phyloP scores from a whole-genome alignment of 2,888 invertebrate species.

The Disparrhopalites patrizii region DNA sequence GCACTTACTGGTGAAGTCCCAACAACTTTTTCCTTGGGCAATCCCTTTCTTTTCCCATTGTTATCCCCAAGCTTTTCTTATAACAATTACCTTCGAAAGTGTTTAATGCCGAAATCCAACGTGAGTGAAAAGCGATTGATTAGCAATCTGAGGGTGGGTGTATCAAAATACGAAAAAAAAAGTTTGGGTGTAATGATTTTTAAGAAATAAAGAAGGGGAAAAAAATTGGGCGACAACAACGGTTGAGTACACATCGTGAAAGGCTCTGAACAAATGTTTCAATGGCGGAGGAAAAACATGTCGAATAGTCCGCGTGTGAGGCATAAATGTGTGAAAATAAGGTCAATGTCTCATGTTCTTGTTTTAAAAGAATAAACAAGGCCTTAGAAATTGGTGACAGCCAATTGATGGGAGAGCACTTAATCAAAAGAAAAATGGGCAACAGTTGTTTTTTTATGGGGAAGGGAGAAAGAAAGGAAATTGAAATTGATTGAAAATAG shows the following conservation, averaged over 20 bases:
- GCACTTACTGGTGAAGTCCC: too few relatives aligned
- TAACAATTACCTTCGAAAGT: too few relatives aligned
- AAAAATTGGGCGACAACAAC: slow-evolving; percentile 15
- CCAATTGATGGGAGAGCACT: neutral
- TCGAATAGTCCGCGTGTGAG: neutral
- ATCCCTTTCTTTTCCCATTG: too few relatives aligned
- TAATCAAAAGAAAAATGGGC: too few relatives aligned
- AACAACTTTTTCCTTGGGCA: too few relatives aligned
- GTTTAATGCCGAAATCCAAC: too few relatives aligned
- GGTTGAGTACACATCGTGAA: neutral
- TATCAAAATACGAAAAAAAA: too few relatives aligned
- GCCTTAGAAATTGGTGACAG: neutral
- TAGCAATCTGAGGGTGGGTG: too few relatives aligned
- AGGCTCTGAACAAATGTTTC: neutral
- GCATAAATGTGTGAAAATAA: slow-evolving; percentile 2
- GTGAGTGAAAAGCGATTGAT: too few relatives aligned
- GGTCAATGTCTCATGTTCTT: slow-evolving; percentile 4
- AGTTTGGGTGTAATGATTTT: neutral
- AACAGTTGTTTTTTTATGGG: too few relatives aligned
- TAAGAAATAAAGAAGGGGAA: too few relatives aligned
- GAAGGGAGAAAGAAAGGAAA: neutral
- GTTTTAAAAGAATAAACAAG: neutral
- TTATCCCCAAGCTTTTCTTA: too few relatives aligned
- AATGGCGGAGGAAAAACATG: neutral
- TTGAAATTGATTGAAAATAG: neutral